Conservation (phyloP, 2,113 vertebrate genomes). For the Actenoides hombroni region DNA sequence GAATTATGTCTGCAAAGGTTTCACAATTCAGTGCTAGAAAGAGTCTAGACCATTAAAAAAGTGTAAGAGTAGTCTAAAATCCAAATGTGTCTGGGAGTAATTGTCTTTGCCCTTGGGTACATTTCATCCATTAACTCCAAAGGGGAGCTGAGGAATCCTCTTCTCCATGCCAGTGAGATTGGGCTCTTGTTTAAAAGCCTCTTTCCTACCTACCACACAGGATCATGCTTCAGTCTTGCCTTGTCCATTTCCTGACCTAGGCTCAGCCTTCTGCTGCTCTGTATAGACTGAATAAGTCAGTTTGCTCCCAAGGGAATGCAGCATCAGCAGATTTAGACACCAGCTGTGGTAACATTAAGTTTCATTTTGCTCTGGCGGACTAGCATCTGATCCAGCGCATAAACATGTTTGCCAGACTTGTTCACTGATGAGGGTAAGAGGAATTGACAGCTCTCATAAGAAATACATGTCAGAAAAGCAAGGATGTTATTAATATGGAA, state of each 20-base stretch:
- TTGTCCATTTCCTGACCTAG: background rate
- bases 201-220: background rate
- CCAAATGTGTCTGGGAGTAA: background rate
- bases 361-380: slow-evolving; percentile 7
- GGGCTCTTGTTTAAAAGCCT: background rate
- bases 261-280: background rate
- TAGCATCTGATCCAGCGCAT: background rate
- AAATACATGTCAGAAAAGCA: slow-evolving; percentile 9
- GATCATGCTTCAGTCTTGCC: background rate
- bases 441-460: slow-evolving; percentile 30
- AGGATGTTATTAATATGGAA: slow-evolving; percentile 14
- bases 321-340: slow-evolving; percentile 3
- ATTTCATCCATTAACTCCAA: background rate
- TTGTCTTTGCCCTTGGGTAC: background rate
- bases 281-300: background rate
- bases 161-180: accelerated
- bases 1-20: background rate
- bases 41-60: background rate
- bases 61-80: background rate
- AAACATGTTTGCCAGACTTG: background rate
- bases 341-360: background rate
- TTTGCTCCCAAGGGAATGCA: background rate
- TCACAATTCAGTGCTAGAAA: background rate
- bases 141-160: background rate
- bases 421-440: background rate